Evolutionary conservation across 2,888 invertebrate genomes (phyloP).

Genomic region (Mimas tiliae): DNA sequence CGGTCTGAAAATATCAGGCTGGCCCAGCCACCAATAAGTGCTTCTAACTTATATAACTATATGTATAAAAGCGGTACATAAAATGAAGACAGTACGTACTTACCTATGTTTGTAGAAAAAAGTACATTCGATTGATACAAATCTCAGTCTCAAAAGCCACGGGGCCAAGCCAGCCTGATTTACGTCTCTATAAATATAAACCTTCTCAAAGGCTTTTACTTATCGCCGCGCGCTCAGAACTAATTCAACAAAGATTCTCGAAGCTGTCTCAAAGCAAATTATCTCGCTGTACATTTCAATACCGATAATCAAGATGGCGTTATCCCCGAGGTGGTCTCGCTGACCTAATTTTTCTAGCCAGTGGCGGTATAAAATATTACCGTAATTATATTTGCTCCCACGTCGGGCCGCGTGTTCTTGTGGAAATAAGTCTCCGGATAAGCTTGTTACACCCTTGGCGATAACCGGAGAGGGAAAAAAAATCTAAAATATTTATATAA

Average conservation of each 20-base stretch:
- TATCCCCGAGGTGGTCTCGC: constrained; percentile 34
- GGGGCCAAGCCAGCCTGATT: no score
- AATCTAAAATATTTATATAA: neutral
- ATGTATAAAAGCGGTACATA: no score
- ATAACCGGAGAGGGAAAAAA: neutral
- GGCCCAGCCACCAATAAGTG: no score
- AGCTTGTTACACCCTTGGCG: neutral
- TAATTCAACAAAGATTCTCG: neutral
- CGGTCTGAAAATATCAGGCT: no score
- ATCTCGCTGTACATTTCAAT: constrained; percentile 2
- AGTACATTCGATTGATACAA: no score
- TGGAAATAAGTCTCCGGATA: neutral
- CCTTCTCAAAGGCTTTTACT: no score
- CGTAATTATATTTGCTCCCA: constrained; percentile 38
- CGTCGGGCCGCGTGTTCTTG: constrained; percentile 26
- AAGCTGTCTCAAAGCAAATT: constrained; percentile 23
- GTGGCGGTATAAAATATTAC: constrained; percentile 31
- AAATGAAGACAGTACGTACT: no score
- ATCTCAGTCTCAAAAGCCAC: no score
- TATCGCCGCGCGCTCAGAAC: neutral
- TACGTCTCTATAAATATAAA: no score
- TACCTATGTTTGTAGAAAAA: no score
- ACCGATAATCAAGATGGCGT: constrained; percentile 26
- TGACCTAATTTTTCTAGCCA: constrained; percentile 41
- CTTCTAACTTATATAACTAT: no score